A percentile compares a stretch with the other conserved stretches of the same genome.
Conservation (phyloP, 2,797 vertebrate genomes). For the Diglossa cyanea region DNA sequence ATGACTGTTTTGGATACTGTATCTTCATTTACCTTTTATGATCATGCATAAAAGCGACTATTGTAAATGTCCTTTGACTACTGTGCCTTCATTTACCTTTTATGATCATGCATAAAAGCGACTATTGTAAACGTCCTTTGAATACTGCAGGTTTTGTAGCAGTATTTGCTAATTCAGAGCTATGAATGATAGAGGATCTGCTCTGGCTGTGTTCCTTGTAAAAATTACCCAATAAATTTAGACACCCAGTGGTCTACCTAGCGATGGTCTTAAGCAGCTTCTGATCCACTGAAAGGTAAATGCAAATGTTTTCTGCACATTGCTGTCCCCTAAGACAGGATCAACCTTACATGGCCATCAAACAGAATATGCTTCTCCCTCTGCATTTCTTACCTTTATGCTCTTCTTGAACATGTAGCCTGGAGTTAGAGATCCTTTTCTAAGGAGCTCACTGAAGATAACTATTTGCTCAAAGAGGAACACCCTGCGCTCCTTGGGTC, state of each 20-base stretch:
- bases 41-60: background rate
- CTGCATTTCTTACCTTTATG: slow-evolving; percentile 87
- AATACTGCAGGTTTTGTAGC: background rate
- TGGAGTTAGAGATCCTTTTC: slow-evolving; percentile 92
- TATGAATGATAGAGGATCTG: background rate
- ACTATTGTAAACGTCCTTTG: background rate
- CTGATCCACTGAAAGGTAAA: background rate
- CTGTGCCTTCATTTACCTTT: background rate
- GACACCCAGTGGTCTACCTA: background rate
- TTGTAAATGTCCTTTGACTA: background rate
- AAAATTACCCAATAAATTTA: background rate
- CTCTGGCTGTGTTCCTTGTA: background rate
- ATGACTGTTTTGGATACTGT: background rate
- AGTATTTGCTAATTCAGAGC: background rate
- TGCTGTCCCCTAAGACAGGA: background rate
- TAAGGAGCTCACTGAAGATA: slow-evolving; percentile 96
- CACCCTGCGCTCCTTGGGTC: slow-evolving; percentile 93
- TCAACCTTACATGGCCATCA: background rate
- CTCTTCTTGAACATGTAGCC: slow-evolving; percentile 97
- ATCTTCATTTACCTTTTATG: background rate
- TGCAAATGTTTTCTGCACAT: background rate
- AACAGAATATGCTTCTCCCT: background rate
- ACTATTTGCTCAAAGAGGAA: slow-evolving; percentile 99
- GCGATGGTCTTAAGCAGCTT: background rate
- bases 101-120: background rate